phyloP scores from a whole-genome alignment of 2,113 vertebrate species.

The Eulacestoma nigropectus region DNA sequence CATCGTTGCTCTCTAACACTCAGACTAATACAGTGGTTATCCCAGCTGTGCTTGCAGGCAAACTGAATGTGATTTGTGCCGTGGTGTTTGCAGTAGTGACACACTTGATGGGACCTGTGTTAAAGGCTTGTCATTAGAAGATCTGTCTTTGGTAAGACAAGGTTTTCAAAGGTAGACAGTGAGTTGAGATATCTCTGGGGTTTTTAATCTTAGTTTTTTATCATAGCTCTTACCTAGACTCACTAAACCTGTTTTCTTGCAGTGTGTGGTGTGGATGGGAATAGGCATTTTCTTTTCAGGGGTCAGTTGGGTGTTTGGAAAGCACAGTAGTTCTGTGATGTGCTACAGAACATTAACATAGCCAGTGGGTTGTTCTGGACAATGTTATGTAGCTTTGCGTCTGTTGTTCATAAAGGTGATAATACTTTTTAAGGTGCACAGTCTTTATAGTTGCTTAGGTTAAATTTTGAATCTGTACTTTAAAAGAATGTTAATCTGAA shows the following conservation, averaged over 20 bases:
- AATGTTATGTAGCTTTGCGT: background rate
- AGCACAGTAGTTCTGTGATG: accelerated
- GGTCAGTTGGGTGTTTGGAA: background rate
- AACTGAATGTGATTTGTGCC: background rate
- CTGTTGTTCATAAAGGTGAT: background rate
- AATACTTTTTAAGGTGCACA: background rate
- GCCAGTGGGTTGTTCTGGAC: background rate
- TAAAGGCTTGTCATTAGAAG: background rate
- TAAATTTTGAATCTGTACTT: background rate
- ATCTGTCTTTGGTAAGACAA: background rate
- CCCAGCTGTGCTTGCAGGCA: background rate
- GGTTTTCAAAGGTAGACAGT: background rate
- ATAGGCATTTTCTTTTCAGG: background rate
- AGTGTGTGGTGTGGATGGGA: background rate
- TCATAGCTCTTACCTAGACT: background rate
- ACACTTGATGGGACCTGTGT: background rate
- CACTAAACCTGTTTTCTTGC: background rate
- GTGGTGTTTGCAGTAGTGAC: background rate
- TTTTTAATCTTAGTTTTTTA: background rate
- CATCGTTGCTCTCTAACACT: background rate
- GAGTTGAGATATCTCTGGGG: background rate
- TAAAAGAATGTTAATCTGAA: background rate
- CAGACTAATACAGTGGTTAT: accelerated
- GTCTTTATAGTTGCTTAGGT: background rate
- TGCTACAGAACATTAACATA: background rate